Percentiles rank a stretch among this genome's conserved stretches.
Conservation (phyloP, 1,140 invertebrate genomes). For the Drosophila leontia region DNA sequence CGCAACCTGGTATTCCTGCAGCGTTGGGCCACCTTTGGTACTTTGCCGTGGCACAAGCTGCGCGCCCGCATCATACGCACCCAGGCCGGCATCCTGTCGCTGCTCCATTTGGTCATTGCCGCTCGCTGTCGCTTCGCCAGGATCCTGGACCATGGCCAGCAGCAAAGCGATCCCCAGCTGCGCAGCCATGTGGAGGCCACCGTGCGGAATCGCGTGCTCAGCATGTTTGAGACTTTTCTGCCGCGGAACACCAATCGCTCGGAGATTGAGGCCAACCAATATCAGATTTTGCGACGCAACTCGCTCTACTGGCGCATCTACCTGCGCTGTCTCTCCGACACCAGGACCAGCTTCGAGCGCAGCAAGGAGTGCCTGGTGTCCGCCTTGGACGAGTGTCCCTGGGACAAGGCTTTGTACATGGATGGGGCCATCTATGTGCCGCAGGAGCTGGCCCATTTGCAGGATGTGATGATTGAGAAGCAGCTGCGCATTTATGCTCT, state of each 20-base stretch:
- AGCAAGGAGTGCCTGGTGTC: constrained; percentile 85
- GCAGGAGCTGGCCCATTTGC: constrained; percentile 87
- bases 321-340: constrained; percentile 62
- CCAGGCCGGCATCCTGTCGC: constrained; percentile 57
- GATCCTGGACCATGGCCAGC: neutral
- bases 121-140: constrained; percentile 52
- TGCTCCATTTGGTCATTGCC: constrained; percentile 63
- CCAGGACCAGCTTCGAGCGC: constrained; percentile 57
- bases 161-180: neutral
- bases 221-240: constrained; percentile 69
- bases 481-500: constrained; percentile 89
- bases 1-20: constrained; percentile 87
- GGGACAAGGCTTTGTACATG: constrained; percentile 88
- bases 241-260: constrained; percentile 53
- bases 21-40: constrained; percentile 40
- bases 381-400: constrained; percentile 88
- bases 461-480: constrained; percentile 90
- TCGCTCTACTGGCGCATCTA: constrained; percentile 83
- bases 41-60: constrained; percentile 65
- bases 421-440: constrained; percentile 86
- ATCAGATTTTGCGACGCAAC: constrained; percentile 55
- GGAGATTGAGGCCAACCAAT: constrained; percentile 39
- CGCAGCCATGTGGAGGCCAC: constrained; percentile 18
- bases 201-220: constrained; percentile 71
- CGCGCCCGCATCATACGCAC: constrained; percentile 45